Evolutionary conservation across 2,888 invertebrate species (phyloP).

Genomic region (Hydrotaea cyrtoneurina): DNA sequence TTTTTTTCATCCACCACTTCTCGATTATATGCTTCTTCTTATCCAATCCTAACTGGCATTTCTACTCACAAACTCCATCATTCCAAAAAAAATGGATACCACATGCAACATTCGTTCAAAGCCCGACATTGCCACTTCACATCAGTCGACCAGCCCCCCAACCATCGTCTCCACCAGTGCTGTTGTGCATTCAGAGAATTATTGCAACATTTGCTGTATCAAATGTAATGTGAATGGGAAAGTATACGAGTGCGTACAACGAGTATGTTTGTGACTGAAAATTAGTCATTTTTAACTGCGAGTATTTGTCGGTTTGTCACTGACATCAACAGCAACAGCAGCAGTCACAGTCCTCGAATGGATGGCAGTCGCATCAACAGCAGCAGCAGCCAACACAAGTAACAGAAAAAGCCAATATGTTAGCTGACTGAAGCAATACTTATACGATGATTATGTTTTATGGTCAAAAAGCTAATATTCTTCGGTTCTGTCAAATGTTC

Average conservation of each 20-base stretch:
- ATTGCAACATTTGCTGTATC: conserved; percentile 43
- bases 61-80: too few relatives aligned
- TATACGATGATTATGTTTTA: conserved; percentile 39
- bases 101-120: too few relatives aligned
- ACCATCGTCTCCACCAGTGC: background rate
- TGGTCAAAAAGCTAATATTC: conserved; percentile 22
- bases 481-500: too few relatives aligned
- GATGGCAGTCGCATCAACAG: background rate
- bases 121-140: too few relatives aligned
- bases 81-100: too few relatives aligned
- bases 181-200: conserved; percentile 32
- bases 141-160: too few relatives aligned
- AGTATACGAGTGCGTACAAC: background rate
- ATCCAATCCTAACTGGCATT: too few relatives aligned
- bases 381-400: conserved; percentile 6
- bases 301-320: conserved; percentile 50
- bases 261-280: conserved; percentile 36
- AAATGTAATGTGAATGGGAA: conserved; percentile 22
- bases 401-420: conserved; percentile 30
- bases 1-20: too few relatives aligned
- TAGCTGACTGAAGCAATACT: conserved; percentile 23
- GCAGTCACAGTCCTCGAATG: conserved; percentile 26
- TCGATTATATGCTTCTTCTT: too few relatives aligned
- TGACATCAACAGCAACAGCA: conserved; percentile 44
- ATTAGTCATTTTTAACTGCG: conserved; percentile 45